These are phyloP conservation scores for Drosophila erecta DNA, from an alignment of 1,140 invertebrate species.

Conservation along the genomic window DNA sequence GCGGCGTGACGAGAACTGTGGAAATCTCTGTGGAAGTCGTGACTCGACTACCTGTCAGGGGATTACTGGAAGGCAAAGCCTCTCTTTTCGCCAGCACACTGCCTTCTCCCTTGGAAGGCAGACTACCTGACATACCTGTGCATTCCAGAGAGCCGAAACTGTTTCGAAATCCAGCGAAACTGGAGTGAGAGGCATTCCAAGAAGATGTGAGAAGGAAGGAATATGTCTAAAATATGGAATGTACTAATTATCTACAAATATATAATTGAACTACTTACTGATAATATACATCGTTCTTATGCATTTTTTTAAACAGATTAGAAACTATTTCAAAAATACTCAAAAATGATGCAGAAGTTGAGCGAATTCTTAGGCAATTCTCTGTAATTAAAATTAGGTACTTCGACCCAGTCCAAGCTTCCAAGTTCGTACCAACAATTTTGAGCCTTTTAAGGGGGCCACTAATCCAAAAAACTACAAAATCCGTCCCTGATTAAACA, in stretches of 20 bases:
- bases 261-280: too few species aligned
- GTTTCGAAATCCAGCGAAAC: constrained; percentile 38
- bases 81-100: constrained; percentile 2
- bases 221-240: too few species aligned
- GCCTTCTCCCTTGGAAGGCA: constrained; percentile 12
- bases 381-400: too few species aligned
- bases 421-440: neutral
- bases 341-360: too few species aligned
- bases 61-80: constrained; percentile 7
- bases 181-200: constrained; percentile 12
- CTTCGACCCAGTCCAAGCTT: neutral
- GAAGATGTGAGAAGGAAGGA: neutral
- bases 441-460: constrained; percentile 3
- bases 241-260: too few species aligned
- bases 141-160: constrained; percentile 33
- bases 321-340: too few species aligned
- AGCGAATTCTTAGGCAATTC: too few species aligned
- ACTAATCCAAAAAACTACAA: neutral
- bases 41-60: constrained; percentile 34
- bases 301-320: too few species aligned
- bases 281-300: too few species aligned
- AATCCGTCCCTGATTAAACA: constrained; percentile 33
- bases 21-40: constrained; percentile 11
- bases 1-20: constrained; percentile 19
- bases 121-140: constrained; percentile 26